phyloP scores from a whole-genome alignment of 2,797 vertebrate genomes.

The Clarias pachynema region DNA sequence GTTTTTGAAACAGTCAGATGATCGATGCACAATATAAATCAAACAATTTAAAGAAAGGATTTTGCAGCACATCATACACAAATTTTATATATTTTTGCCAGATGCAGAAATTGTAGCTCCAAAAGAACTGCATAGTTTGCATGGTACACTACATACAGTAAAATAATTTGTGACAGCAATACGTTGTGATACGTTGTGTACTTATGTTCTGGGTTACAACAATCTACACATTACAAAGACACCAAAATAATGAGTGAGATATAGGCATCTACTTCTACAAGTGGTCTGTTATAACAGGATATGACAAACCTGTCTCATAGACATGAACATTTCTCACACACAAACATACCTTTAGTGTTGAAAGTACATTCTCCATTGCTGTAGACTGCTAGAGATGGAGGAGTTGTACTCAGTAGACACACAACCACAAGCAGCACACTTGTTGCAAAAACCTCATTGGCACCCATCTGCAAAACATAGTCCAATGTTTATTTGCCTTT shows the following conservation, averaged over 20 bases:
- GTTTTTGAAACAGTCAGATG: background rate
- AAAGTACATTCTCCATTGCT: constrained; percentile 78
- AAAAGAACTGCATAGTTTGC: background rate
- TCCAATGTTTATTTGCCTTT: background rate
- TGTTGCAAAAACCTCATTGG: constrained; percentile 5
- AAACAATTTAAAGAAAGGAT: too few relatives aligned
- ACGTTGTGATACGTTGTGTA: too few relatives aligned
- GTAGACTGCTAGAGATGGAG: constrained; percentile 63
- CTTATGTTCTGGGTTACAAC: background rate
- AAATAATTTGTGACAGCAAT: background rate
- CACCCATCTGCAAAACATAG: constrained; percentile 41
- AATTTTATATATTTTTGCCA: background rate
- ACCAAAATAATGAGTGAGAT: background rate
- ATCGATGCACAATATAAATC: background rate
- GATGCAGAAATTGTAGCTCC: background rate
- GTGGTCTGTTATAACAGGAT: background rate
- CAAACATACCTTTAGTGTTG: constrained; percentile 74
- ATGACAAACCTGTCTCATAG: background rate
- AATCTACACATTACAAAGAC: background rate
- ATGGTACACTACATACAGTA: too few relatives aligned
- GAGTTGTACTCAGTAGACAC: constrained; percentile 62
- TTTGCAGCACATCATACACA: background rate
- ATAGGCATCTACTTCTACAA: background rate
- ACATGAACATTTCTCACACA: constrained; percentile 20
- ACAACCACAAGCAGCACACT: constrained; percentile 55